phyloP scores from a whole-genome alignment of 2,113 vertebrate genomes.

The Typhlomys cinereus region DNA sequence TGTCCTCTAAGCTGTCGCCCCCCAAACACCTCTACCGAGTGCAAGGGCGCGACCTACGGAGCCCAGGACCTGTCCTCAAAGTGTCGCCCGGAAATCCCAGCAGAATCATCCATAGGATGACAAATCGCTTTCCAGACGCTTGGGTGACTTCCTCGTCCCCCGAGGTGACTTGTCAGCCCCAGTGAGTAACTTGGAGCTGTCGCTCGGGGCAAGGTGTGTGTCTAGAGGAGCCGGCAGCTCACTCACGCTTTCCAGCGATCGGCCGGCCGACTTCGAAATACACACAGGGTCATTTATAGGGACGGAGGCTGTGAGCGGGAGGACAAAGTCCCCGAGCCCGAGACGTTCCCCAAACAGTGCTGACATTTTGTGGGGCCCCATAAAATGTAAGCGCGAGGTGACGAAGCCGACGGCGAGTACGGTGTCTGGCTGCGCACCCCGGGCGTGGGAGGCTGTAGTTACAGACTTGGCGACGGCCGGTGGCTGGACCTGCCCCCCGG shows the following conservation, averaged over 20 bases:
- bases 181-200: slow-evolving; percentile 77
- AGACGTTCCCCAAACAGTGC: slow-evolving; percentile 76
- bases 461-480: not conserved
- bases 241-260: slow-evolving; percentile 78
- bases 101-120: slow-evolving; percentile 77
- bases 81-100: slow-evolving; percentile 59
- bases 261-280: slow-evolving; percentile 63
- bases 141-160: slow-evolving; percentile 69
- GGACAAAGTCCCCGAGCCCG: slow-evolving; percentile 57
- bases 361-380: slow-evolving; percentile 69
- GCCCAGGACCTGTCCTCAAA: slow-evolving; percentile 43
- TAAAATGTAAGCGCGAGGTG: slow-evolving; percentile 66
- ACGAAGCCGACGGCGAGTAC: slow-evolving; percentile 35
- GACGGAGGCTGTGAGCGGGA: slow-evolving; percentile 6
- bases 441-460: slow-evolving; percentile 31
- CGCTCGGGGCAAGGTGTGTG: slow-evolving; percentile 73
- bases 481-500: not conserved
- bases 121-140: slow-evolving; percentile 79
- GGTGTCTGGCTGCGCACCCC: slow-evolving; percentile 14
- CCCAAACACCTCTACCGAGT: not conserved
- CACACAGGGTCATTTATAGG: slow-evolving; percentile 73
- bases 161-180: slow-evolving; percentile 73
- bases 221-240: slow-evolving; percentile 54
- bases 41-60: not conserved
- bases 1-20: not conserved